Base-by-base conservation (phyloP, 2,113 vertebrate genomes). In the Tupaia chinensis region DNA sequence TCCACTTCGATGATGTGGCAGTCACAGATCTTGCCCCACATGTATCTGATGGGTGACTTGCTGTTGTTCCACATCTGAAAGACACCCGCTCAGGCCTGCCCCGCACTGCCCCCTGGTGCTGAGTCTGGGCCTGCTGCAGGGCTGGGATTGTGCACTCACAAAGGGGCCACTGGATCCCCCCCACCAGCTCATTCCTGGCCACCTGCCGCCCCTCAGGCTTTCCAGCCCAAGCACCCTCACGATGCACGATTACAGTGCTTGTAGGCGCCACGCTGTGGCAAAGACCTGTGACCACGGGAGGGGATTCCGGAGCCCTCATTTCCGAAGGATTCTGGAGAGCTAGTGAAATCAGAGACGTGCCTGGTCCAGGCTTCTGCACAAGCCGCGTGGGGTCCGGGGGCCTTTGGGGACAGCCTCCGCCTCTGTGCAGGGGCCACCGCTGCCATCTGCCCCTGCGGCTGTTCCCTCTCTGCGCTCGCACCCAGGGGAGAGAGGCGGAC, bases 21-120 rank as follows among this genome's bases (percentile, higher is more conserved):
- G 72, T 97, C 63, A 0, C 74, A 96, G 22, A 98, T 95, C 83
- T 96, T 99, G 68, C 99, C 98, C 99, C 99, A 99, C 0, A 96
- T 97, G 97, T 99, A 99, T 16, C 77, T 97, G 97, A 99, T 97
- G 32, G 86, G 23, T 1, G 99, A 99, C 97, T 95, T 99, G 98
- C 99, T 99, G 95, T 99, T 98, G 97, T 99, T 99, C 99, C 99
- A 99, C 99, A 99, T 99, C 99, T 99, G 91, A 94, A 98, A 98
- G 89, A 95, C 56, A 87, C 3, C 1, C 23, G 25, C 14, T 6
- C 1, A 0, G n/a, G 56, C 32, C 88, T 79, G 78, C n/a, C 1
- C 7, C 10, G 23, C 3, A 2, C 82, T 6, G 9, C 77, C 17
- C 72, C 23, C 19, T 9, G 34, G 1, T 1, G 0, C 27, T 9